Percentiles rank a stretch among this genome's conserved stretches.
Conservation (phyloP, 2,888 invertebrate genomes). For the Petrolisthes cinctipes region DNA sequence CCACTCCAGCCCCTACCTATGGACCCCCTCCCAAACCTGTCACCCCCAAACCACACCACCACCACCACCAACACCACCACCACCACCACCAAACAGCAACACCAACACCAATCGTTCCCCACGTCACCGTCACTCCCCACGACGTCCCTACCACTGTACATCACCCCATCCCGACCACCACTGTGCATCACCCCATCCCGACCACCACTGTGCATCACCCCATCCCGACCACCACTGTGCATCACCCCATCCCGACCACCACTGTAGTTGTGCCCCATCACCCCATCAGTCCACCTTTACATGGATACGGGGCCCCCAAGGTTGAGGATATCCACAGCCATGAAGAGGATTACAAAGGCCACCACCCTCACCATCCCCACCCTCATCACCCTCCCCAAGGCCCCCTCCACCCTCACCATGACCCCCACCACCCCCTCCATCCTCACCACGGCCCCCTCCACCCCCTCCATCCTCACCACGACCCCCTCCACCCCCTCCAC, state of each 20-base stretch:
- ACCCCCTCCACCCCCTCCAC: too few species aligned
- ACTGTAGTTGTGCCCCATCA: not conserved
- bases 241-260: not conserved
- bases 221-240: not conserved
- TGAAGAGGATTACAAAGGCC: not conserved
- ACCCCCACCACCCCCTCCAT: not conserved
- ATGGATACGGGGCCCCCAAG: slow-evolving; percentile 6
- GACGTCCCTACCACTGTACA: not conserved
- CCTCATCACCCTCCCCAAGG: not conserved
- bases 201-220: not conserved
- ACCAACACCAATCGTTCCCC: slow-evolving; percentile 1
- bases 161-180: too few species aligned
- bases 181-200: too few species aligned
- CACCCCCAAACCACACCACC: slow-evolving; percentile 4
- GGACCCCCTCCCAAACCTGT: slow-evolving; percentile 4
- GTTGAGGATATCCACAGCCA: not conserved
- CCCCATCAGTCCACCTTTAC: not conserved
- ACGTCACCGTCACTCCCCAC: not conserved
- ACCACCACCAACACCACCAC: too few species aligned
- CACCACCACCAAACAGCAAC: not conserved
- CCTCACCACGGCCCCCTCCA: not conserved
- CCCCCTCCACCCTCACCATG: not conserved
- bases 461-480: not conserved
- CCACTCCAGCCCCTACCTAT: slow-evolving; percentile 14
- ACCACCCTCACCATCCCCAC: not conserved